Conservation (phyloP, 2,113 vertebrate species). For the Hipposideros armiger region DNA sequence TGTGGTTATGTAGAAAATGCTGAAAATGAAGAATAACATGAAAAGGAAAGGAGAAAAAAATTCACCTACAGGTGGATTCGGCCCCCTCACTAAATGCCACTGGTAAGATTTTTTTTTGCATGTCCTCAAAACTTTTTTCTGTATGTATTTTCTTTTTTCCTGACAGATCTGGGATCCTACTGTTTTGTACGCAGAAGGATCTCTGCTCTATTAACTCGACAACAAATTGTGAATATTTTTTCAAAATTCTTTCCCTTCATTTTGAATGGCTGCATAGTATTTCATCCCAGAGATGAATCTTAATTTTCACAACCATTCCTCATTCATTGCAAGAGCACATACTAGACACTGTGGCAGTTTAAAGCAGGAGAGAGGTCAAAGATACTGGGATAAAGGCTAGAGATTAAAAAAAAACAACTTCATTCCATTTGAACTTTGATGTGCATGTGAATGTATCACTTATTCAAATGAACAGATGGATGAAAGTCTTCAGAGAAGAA, state of each 20-base stretch:
- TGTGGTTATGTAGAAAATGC: neutral
- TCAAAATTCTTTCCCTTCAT: neutral
- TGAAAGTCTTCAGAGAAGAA: neutral
- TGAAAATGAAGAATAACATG: neutral
- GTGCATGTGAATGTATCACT: neutral
- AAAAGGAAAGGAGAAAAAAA: neutral
- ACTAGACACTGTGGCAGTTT: neutral
- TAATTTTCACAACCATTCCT: neutral
- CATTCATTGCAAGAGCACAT: neutral
- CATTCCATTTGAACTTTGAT: neutral
- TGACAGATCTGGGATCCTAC: neutral
- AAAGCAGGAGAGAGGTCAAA: neutral
- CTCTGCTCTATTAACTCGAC: neutral
- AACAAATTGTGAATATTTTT: constrained; percentile 2
- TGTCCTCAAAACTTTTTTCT: neutral
- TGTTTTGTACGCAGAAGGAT: neutral
- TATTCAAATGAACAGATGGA: neutral
- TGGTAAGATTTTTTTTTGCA: neutral
- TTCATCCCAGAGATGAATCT: neutral
- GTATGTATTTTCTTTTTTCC: neutral
- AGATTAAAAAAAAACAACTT: neutral
- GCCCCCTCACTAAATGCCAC: neutral
- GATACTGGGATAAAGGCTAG: neutral
- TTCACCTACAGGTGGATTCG: neutral
- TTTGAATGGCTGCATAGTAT: neutral